A percentile compares a stretch with the other conserved stretches of the same genome.
These are phyloP conservation scores for Candoia aspera DNA, from an alignment of 2,113 vertebrate species.

Conservation along the genomic window DNA sequence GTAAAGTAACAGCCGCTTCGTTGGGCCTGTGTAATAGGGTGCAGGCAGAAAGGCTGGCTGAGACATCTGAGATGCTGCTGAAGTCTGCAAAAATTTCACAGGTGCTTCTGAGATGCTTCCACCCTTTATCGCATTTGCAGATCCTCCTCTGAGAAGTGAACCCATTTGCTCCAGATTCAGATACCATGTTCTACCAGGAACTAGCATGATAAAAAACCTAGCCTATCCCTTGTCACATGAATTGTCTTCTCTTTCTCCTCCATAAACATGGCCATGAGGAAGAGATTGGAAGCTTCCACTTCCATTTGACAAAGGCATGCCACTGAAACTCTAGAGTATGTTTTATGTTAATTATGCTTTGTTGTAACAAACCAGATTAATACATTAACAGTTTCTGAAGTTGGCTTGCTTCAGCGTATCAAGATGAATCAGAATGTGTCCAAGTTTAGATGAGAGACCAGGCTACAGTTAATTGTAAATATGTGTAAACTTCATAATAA, in stretches of 20 bases:
- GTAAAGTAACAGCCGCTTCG: neutral
- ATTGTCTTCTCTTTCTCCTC: neutral
- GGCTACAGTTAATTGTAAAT: neutral
- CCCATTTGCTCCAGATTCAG: neutral
- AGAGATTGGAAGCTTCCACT: neutral
- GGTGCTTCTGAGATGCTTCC: conserved; percentile 10
- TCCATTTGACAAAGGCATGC: neutral
- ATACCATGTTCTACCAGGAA: neutral
- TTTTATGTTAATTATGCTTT: neutral
- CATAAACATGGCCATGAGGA: no score
- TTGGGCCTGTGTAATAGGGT: neutral
- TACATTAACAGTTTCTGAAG: neutral
- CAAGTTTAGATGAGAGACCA: neutral
- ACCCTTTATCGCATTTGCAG: accelerated
- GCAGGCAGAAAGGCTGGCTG: neutral
- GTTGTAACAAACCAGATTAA: neutral
- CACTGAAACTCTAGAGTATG: neutral
- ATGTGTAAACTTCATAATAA: neutral
- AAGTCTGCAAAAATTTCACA: conserved; percentile 3
- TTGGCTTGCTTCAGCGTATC: neutral
- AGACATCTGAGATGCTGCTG: neutral
- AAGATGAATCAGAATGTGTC: neutral
- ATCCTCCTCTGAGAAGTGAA: neutral
- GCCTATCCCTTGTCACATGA: neutral
- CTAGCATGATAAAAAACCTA: neutral